Evolutionary conservation across 2,113 vertebrate species (phyloP).

Genomic region (Paratilapia polleni): DNA sequence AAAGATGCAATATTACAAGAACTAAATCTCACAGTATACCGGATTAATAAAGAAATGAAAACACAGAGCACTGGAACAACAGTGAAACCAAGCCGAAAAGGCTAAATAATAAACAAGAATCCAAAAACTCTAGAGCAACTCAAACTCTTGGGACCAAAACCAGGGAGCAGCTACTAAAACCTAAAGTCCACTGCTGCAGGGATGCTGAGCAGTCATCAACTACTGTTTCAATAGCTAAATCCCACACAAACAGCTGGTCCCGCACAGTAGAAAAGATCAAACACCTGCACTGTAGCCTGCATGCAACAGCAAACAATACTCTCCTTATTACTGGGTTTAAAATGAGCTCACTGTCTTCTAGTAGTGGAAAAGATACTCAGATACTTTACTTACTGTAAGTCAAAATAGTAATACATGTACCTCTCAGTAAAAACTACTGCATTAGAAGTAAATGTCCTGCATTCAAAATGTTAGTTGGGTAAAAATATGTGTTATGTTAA

Average conservation of each 20-base stretch:
- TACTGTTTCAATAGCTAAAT: constrained; percentile 50
- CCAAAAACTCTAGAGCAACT: neutral
- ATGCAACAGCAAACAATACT: neutral
- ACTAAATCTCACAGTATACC: neutral
- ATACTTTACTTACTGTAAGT: neutral
- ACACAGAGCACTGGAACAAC: no score
- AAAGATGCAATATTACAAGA: neutral
- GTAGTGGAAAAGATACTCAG: neutral
- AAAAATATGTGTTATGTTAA: neutral
- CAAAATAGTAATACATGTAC: neutral
- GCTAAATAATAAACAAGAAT: neutral
- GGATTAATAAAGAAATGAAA: no score
- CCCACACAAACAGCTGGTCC: neutral
- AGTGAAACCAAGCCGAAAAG: no score
- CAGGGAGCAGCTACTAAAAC: neutral
- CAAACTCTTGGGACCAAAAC: neutral
- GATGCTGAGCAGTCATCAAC: constrained; percentile 10
- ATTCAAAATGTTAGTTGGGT: neutral
- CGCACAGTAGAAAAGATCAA: constrained; percentile 1
- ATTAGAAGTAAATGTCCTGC: no score
- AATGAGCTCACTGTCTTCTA: neutral
- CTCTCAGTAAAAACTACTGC: neutral
- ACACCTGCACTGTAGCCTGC: neutral
- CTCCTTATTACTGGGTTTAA: neutral
- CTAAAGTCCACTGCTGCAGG: constrained; percentile 9